Evolutionary conservation across 53 echinoderm and acorn worm species (phyloP).

Genomic region (Echinarachnius parma): DNA sequence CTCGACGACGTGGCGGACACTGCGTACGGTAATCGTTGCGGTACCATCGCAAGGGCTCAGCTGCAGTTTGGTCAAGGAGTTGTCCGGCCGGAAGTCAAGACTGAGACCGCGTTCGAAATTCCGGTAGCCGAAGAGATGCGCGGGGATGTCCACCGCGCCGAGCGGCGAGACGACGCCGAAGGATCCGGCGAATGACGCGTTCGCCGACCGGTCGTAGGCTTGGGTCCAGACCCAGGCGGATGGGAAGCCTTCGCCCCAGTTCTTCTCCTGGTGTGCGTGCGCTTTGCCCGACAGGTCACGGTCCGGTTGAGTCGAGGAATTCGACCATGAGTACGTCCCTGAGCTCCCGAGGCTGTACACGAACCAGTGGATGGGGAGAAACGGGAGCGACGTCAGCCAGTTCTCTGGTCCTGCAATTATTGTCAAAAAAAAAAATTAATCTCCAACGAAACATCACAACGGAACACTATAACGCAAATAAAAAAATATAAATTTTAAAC

Average conservation of each 20-base stretch:
- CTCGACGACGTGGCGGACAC: constrained; percentile 33
- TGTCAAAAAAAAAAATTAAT: no score
- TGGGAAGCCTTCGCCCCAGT: constrained; percentile 80
- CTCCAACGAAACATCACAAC: no score
- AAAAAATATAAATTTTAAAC: no score
- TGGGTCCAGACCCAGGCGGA: constrained; percentile 82
- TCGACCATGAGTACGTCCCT: constrained; percentile 69
- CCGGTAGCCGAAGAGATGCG: constrained; percentile 69
- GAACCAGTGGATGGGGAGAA: constrained; percentile 80
- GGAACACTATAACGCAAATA: no score
- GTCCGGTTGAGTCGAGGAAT: constrained; percentile 1
- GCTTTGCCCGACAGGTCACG: constrained; percentile 37
- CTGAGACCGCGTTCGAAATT: constrained; percentile 49
- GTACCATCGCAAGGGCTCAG: constrained; percentile 51
- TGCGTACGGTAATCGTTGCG: constrained; percentile 31
- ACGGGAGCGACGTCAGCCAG: constrained; percentile 54
- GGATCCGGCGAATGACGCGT: constrained; percentile 55
- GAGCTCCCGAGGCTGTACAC: constrained; percentile 73
- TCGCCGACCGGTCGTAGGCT: constrained; percentile 34
- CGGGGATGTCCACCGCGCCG: constrained; percentile 36
- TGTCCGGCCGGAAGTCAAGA: constrained; percentile 62
- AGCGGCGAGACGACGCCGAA: constrained; percentile 53
- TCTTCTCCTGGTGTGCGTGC: constrained; percentile 79
- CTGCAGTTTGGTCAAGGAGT: constrained; percentile 38
- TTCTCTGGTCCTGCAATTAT: constrained; percentile 67